phyloP scores from a whole-genome alignment of 2,797 vertebrate genomes.

The Sciurus vulgaris region DNA sequence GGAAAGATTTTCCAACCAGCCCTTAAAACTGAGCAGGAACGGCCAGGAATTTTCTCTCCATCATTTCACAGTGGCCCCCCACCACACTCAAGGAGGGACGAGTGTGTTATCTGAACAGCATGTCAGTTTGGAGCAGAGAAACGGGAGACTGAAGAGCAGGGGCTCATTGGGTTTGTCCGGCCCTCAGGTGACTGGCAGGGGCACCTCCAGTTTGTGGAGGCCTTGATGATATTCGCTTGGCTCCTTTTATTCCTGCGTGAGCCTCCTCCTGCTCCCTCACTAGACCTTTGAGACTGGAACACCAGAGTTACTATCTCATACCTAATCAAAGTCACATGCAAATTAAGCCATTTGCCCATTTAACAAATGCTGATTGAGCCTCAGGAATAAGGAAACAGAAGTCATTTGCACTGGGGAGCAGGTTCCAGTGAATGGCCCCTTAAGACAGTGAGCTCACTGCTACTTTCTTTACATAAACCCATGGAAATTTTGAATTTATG shows the following conservation, averaged over 20 bases:
- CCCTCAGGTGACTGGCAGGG: not conserved
- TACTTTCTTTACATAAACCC: not conserved
- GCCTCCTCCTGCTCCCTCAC: not conserved
- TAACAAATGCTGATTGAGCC: not conserved
- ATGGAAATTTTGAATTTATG: not conserved
- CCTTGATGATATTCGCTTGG: not conserved
- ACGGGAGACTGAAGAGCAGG: not conserved
- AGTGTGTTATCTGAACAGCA: not conserved
- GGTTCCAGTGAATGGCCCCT: not conserved
- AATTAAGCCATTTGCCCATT: not conserved
- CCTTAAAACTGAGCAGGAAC: too few species aligned
- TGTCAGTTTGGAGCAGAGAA: too few species aligned
- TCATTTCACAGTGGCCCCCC: too few species aligned
- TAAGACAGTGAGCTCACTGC: not conserved
- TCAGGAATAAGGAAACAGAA: not conserved
- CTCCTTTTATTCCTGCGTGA: not conserved
- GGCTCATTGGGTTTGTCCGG: not conserved
- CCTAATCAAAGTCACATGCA: not conserved
- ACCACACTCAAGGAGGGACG: not conserved
- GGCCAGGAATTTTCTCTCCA: too few species aligned
- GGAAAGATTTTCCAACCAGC: too few species aligned
- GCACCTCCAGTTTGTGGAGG: too few species aligned
- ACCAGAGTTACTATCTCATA: not conserved
- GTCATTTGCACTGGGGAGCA: not conserved
- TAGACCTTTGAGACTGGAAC: not conserved